These are phyloP conservation scores for Blennius ocellaris DNA, from an alignment of 2,113 vertebrate species.

Conservation along the genomic window DNA sequence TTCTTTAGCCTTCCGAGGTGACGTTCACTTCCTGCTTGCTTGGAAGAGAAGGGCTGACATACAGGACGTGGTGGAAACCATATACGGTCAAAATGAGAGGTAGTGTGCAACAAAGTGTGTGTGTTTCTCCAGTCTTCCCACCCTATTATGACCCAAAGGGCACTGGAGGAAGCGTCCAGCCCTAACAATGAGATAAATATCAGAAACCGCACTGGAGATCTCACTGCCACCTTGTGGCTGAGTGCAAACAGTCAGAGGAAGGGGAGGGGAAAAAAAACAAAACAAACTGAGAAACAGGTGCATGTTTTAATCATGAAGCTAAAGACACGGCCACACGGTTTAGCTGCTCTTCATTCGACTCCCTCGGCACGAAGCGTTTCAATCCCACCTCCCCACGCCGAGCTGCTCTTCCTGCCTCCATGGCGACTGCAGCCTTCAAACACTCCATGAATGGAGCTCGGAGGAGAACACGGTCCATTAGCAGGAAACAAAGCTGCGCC, in stretches of 20 bases:
- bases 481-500: slow-evolving; percentile 23
- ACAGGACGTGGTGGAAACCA: slow-evolving; percentile 61
- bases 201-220: slow-evolving; percentile 15
- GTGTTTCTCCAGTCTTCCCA: slow-evolving; percentile 33
- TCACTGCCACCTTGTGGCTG: background rate
- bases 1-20: slow-evolving; percentile 34
- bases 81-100: slow-evolving; percentile 73
- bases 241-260: slow-evolving; percentile 9
- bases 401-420: slow-evolving; percentile 14
- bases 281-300: slow-evolving; percentile 22
- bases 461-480: slow-evolving; percentile 18
- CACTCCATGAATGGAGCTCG: slow-evolving; percentile 13
- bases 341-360: background rate
- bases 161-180: slow-evolving; percentile 66
- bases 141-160: slow-evolving; percentile 55
- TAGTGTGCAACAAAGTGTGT: slow-evolving; percentile 23
- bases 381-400: slow-evolving; percentile 1
- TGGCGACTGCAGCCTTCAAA: slow-evolving; percentile 30
- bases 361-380: background rate
- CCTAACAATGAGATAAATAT: slow-evolving; percentile 53
- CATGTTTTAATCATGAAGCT: background rate
- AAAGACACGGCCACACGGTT: background rate
- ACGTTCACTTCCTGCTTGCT: slow-evolving; percentile 72
- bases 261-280: no score
- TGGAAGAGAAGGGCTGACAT: slow-evolving; percentile 35